A percentile compares a stretch with the other conserved stretches of the same genome.
Evolutionary conservation across 2,113 vertebrate species (phyloP).

Genomic region (Hippoglossus stenolepis): DNA sequence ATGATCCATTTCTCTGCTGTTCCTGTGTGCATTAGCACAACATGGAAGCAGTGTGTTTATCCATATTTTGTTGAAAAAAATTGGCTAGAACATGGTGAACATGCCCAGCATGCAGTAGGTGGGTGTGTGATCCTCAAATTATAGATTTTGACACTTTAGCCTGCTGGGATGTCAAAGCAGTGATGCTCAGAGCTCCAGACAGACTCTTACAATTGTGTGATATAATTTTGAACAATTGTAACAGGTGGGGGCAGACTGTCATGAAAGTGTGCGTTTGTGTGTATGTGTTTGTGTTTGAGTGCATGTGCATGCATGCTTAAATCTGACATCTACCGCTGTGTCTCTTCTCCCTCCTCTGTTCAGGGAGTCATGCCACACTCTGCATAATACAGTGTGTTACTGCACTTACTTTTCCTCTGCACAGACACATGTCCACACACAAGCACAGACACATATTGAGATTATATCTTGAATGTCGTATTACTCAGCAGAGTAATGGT

Average conservation of each 20-base stretch:
- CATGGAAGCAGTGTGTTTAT: background rate
- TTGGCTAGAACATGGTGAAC: background rate
- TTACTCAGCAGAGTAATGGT: slow-evolving; percentile 57
- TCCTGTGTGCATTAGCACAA: background rate
- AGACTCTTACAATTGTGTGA: background rate
- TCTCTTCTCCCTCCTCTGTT: slow-evolving; percentile 1
- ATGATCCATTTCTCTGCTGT: background rate
- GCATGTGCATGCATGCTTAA: background rate
- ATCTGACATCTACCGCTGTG: background rate
- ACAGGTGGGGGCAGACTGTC: background rate
- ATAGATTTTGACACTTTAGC: background rate
- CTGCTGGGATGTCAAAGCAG: background rate
- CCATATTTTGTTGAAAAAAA: no score
- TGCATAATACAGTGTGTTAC: slow-evolving; percentile 32
- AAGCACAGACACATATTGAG: slow-evolving; percentile 33
- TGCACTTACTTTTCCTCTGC: slow-evolving; percentile 12
- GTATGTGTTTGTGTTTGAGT: background rate
- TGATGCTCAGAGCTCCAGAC: background rate
- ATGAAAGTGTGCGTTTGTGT: background rate
- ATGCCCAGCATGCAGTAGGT: background rate
- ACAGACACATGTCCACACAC: background rate
- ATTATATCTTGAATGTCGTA: slow-evolving; percentile 65
- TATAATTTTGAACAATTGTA: background rate
- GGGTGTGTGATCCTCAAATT: background rate
- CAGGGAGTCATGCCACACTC: slow-evolving; percentile 5